Evolutionary conservation across 2,888 invertebrate species (phyloP).

Genomic region (Hyposoter didymator): DNA sequence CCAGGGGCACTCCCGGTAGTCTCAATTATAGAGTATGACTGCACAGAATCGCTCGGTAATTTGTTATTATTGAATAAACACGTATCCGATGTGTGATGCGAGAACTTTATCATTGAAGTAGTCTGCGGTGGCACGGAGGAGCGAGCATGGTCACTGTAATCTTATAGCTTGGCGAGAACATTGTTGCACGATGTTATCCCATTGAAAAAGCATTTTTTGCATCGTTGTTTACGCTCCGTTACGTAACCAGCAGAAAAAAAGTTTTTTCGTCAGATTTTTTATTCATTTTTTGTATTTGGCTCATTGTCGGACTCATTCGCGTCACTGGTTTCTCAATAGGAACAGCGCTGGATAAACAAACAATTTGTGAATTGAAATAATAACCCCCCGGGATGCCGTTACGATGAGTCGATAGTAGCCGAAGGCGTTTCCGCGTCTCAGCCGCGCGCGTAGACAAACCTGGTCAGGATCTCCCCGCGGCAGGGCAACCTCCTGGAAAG

Average conservation of each 20-base stretch:
- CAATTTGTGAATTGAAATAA: neutral
- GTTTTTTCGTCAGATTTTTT: neutral
- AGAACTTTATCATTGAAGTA: constrained; percentile 35
- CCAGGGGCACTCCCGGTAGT: constrained; percentile 72
- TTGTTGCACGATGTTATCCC: neutral
- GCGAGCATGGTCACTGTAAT: constrained; percentile 40
- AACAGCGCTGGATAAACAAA: neutral
- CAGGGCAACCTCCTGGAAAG: constrained; percentile 21
- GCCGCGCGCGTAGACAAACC: constrained; percentile 1
- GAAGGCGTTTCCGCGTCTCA: neutral
- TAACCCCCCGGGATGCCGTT: neutral
- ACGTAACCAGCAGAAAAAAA: neutral
- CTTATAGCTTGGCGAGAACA: constrained; percentile 22
- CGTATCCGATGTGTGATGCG: constrained; percentile 51
- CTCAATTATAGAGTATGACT: constrained; percentile 83
- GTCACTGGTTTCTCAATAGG: neutral
- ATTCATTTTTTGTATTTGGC: neutral
- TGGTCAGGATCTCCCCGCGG: neutral
- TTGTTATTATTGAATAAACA: constrained; percentile 81
- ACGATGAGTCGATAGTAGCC: neutral
- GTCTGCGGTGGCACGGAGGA: neutral
- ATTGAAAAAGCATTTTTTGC: constrained; percentile 6
- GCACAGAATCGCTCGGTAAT: constrained; percentile 80
- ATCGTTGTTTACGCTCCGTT: neutral
- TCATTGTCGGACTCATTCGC: neutral